Evolutionary conservation across 2,797 vertebrate genomes (phyloP).

Genomic region (Enteromius trimaculatus): DNA sequence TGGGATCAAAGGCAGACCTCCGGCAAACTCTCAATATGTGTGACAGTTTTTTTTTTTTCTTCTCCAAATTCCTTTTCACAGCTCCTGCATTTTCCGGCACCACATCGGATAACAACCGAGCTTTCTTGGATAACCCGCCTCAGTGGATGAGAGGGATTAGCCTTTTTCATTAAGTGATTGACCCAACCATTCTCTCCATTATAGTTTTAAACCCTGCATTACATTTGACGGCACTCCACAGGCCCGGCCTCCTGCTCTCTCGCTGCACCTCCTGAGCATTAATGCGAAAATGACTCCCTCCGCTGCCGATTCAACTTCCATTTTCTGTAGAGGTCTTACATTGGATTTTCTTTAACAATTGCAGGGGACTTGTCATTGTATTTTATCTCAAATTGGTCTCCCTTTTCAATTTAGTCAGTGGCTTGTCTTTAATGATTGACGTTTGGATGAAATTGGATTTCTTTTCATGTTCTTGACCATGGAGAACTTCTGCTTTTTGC

Average conservation of each 20-base stretch:
- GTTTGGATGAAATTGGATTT: slow-evolving; percentile 6
- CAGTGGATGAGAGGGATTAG: slow-evolving; percentile 63
- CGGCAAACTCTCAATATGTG: slow-evolving; percentile 60
- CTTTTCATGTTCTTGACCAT: background rate
- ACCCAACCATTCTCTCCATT: slow-evolving; percentile 53
- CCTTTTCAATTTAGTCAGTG: background rate
- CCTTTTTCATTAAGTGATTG: slow-evolving; percentile 67
- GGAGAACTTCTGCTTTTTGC: background rate
- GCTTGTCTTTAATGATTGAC: background rate
- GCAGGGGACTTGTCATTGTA: background rate
- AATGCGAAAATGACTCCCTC: slow-evolving; percentile 23
- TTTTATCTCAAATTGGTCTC: slow-evolving; percentile 5
- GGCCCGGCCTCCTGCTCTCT: slow-evolving; percentile 24
- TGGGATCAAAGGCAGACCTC: slow-evolving; percentile 67
- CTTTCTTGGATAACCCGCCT: slow-evolving; percentile 60
- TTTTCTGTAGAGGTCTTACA: slow-evolving; percentile 10
- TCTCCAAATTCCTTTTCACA: slow-evolving; percentile 23
- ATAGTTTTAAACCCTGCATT: slow-evolving; percentile 49
- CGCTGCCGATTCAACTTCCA: slow-evolving; percentile 6
- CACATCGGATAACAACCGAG: slow-evolving; percentile 48
- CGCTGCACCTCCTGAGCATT: slow-evolving; percentile 36
- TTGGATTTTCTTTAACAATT: background rate
- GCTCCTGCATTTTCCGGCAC: slow-evolving; percentile 41
- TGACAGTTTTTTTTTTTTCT: slow-evolving; percentile 55
- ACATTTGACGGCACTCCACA: slow-evolving; percentile 32